Conservation (phyloP, 2,797 vertebrate species). For the Parotocinclus haroldoi region DNA sequence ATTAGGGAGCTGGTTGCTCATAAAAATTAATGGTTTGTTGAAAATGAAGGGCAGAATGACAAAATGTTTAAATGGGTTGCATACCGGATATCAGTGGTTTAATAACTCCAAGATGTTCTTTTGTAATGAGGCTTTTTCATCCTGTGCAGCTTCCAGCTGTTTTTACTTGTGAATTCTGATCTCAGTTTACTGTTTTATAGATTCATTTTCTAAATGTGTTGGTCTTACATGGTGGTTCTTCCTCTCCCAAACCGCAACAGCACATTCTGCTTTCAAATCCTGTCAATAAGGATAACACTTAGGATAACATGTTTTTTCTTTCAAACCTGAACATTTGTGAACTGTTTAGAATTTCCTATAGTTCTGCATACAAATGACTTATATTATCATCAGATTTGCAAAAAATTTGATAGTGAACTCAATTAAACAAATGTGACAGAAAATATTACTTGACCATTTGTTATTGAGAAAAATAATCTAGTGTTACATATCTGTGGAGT, state of each 20-base stretch:
- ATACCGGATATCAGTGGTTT: slow-evolving; percentile 6
- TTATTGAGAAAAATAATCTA: too few species aligned
- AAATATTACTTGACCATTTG: too few species aligned
- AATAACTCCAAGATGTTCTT: slow-evolving; percentile 32
- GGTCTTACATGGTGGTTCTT: not conserved
- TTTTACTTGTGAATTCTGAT: slow-evolving; percentile 10
- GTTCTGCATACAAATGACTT: too few species aligned
- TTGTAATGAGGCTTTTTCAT: not conserved
- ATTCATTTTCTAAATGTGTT: not conserved
- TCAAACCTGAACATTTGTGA: too few species aligned
- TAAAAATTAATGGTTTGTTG: not conserved
- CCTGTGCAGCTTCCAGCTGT: slow-evolving; percentile 5
- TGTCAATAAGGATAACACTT: too few species aligned
- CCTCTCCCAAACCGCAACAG: not conserved
- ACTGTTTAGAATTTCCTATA: too few species aligned
- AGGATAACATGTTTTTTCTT: too few species aligned
- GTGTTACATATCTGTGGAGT: too few species aligned
- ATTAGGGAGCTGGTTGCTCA: slow-evolving; percentile 13
- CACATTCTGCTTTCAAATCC: too few species aligned
- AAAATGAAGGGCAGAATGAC: slow-evolving; percentile 22
- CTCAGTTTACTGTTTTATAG: not conserved
- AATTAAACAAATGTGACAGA: too few species aligned
- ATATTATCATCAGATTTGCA: too few species aligned
- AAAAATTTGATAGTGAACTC: too few species aligned
- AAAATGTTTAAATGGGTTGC: not conserved